Conservation (phyloP, 2,888 invertebrate species). For the Plagodis dolabraria region DNA sequence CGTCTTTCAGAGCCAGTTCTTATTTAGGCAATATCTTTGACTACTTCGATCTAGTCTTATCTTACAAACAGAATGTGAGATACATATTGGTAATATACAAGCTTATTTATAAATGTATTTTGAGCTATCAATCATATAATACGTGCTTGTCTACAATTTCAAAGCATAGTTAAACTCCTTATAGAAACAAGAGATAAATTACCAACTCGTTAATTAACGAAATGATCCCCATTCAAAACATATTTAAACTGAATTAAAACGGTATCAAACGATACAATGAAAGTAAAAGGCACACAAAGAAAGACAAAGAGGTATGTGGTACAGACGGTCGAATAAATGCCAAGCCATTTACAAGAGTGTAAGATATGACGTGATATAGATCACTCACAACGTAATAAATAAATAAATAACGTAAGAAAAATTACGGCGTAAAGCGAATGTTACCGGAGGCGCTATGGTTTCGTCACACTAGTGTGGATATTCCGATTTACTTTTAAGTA, state of each 20-base stretch:
- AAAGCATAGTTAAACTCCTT: background rate
- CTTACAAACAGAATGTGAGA: too few relatives aligned
- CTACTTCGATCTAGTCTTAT: too few relatives aligned
- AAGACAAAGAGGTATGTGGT: conserved; percentile 44
- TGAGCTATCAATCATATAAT: too few relatives aligned
- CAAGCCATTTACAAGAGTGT: conserved; percentile 83
- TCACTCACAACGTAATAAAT: conserved; percentile 84
- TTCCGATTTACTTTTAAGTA: background rate
- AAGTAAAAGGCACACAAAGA: conserved; percentile 49
- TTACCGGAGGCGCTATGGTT: conserved; percentile 77
- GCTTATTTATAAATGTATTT: too few relatives aligned
- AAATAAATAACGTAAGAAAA: conserved; percentile 85
- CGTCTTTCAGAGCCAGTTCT: too few relatives aligned
- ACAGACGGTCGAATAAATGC: conserved; percentile 69
- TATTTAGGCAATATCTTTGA: too few relatives aligned
- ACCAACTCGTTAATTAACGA: conserved; percentile 11
- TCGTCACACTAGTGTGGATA: conserved; percentile 56
- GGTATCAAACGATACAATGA: conserved; percentile 45
- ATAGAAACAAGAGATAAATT: conserved; percentile 5
- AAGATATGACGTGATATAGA: conserved; percentile 85
- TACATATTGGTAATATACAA: too few relatives aligned
- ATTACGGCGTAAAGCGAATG: conserved; percentile 85
- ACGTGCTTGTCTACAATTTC: background rate
- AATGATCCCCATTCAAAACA: conserved; percentile 31
- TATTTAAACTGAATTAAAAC: conserved; percentile 33